A percentile compares a stretch with the other conserved stretches of the same genome.
phyloP scores from a whole-genome alignment of 2,888 invertebrate species.

The Halictus ligatus region DNA sequence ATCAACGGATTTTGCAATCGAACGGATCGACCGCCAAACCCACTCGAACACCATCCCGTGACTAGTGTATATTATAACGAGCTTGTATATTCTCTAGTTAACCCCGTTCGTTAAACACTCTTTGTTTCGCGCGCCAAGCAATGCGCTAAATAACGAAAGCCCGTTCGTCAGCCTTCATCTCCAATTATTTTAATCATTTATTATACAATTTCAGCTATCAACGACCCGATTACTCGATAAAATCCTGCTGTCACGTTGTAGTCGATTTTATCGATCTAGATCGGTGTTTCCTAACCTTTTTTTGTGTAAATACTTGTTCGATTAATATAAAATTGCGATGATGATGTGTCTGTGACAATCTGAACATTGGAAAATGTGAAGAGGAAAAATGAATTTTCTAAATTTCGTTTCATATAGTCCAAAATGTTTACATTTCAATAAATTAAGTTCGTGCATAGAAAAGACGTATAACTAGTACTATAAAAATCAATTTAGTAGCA shows the following conservation, averaged over 20 bases:
- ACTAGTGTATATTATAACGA: background rate
- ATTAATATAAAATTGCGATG: too few relatives aligned
- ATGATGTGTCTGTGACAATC: too few relatives aligned
- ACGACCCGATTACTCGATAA: background rate
- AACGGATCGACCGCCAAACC: conserved; percentile 9
- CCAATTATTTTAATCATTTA: background rate
- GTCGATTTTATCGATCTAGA: too few relatives aligned
- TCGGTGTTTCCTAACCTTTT: too few relatives aligned
- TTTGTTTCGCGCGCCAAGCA: background rate
- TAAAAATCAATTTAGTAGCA: too few relatives aligned
- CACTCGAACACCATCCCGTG: background rate
- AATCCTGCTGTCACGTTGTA: background rate
- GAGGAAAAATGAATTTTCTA: background rate
- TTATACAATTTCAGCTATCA: background rate
- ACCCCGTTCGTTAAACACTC: conserved; percentile 1
- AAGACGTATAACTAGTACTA: too few relatives aligned
- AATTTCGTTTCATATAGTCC: background rate
- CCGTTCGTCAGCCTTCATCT: background rate
- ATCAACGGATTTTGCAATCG: conserved; percentile 8
- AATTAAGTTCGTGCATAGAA: too few relatives aligned
- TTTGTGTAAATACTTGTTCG: too few relatives aligned
- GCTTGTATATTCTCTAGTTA: conserved; percentile 5
- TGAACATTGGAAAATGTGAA: too few relatives aligned
- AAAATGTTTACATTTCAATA: too few relatives aligned
- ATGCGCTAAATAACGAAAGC: background rate